phyloP scores from a whole-genome alignment of 2,113 vertebrate species.

The Scalopus aquaticus region DNA sequence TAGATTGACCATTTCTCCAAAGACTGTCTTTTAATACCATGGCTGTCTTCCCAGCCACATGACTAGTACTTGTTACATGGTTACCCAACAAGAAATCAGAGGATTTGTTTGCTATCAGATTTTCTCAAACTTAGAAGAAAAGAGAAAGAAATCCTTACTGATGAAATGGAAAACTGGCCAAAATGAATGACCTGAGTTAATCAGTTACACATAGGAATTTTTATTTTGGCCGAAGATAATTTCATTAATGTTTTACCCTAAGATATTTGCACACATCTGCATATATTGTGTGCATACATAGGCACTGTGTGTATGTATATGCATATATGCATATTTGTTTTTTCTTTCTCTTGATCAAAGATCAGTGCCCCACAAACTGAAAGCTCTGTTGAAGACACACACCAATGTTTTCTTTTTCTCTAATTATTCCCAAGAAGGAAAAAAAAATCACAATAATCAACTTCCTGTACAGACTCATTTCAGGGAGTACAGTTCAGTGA shows the following conservation, averaged over 20 bases:
- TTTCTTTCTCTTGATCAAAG: neutral
- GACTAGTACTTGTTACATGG: neutral
- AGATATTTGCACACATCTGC: neutral
- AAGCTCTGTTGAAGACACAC: conserved; percentile 68
- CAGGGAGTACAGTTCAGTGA: conserved; percentile 69
- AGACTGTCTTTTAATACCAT: neutral
- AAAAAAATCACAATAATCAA: neutral
- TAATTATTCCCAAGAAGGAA: conserved; percentile 68
- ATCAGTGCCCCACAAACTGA: conserved; percentile 77
- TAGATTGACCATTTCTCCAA: neutral
- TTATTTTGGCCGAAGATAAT: neutral
- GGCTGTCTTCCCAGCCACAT: neutral
- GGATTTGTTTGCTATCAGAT: neutral
- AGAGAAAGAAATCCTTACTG: neutral
- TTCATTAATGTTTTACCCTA: neutral
- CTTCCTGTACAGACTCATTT: conserved; percentile 74
- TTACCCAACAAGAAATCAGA: neutral
- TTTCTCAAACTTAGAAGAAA: conserved; percentile 54
- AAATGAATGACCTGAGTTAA: conserved; percentile 27
- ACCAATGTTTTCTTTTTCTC: conserved; percentile 74
- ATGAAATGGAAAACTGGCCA: conserved; percentile 34
- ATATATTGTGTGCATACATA: neutral
- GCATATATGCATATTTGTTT: neutral
- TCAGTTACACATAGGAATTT: too few relatives aligned
- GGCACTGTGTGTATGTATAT: neutral